Base-by-base conservation (phyloP, 2,113 vertebrate genomes). In the Microtus ochrogaster region DNA sequence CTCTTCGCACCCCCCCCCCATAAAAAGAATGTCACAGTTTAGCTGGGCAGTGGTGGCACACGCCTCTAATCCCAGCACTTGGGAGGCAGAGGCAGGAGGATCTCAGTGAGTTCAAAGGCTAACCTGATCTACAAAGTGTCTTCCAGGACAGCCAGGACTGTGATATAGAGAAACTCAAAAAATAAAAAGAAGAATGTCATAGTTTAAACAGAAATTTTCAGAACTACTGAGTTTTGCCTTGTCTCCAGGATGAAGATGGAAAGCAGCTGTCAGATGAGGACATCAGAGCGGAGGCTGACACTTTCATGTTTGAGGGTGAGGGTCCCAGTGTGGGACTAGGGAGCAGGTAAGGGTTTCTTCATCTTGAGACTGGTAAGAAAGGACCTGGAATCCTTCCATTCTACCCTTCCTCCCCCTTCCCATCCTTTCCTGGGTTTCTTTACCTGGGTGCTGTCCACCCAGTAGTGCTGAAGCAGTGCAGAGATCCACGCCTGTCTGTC, bases 291-390 rank as follows among this genome's bases (percentile, higher is more conserved):
- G 99, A 99, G 65, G 99, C 99, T 0, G 98, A 99, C 92, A 99
- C 99, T 39, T 99, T 99, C 98, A 99, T 99, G 99, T 99, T 99
- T 36, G 99, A 97, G 95, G 99, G 99, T 99, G 96, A 99, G 97
- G 0, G 7, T 24, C 3, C 36, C 41, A 55, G 11, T 33, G 44
- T 65, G 47, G 63, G 66, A 24, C 3, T 52, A 2, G 6, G 30
- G 33, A 44, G 26, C 22, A 10, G 44, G 3, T 9, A 74, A 26
- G 73, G 61, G 41, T 49, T 41, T 77, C 30, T 77, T 30, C 19
- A 47, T 63, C 39, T 58, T 63, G 72, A 41, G 28, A 36, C 39
- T 30, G 26, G 30, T 47, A 13, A 13, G 39, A 3, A 1, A 8
- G 44, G 41, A 21, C 26, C 55, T 28, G 44, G 68, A 49, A 22